Evolutionary conservation across 2,888 invertebrate genomes (phyloP).

Genomic region (Platycheirus albimanus): DNA sequence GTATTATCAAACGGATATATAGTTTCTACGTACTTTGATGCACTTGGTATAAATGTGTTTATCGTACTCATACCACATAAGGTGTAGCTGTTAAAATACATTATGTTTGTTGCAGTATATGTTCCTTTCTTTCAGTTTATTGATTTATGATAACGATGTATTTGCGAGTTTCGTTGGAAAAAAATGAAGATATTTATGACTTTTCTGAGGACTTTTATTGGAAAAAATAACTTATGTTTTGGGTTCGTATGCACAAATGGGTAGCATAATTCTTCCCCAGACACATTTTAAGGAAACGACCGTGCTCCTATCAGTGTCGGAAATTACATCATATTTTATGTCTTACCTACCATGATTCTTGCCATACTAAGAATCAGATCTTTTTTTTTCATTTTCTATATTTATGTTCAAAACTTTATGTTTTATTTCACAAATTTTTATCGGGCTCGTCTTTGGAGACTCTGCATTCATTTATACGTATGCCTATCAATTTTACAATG

Average conservation of each 20-base stretch:
- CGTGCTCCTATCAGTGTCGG: slow-evolving; percentile 11
- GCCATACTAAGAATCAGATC: background rate
- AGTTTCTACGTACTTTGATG: too few relatives aligned
- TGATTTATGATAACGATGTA: background rate
- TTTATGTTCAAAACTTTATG: slow-evolving; percentile 1
- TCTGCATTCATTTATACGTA: background rate
- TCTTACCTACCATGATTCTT: slow-evolving; percentile 10
- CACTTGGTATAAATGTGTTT: too few relatives aligned
- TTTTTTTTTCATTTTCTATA: slow-evolving; percentile 3
- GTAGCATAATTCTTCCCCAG: slow-evolving; percentile 11
- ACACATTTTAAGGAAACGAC: slow-evolving; percentile 23
- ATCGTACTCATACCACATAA: too few relatives aligned
- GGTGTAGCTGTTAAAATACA: too few relatives aligned
- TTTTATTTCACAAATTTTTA: slow-evolving; percentile 12
- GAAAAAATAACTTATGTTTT: background rate
- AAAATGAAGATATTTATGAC: background rate
- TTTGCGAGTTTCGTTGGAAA: background rate
- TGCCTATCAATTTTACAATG: slow-evolving; percentile 5
- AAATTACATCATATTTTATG: slow-evolving; percentile 33
- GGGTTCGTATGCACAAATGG: background rate
- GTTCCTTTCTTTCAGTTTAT: background rate
- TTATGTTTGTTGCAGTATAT: too few relatives aligned
- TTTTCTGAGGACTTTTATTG: slow-evolving; percentile 4
- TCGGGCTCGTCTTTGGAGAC: slow-evolving; percentile 6
- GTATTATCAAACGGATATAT: too few relatives aligned